Percentiles rank a stretch among this genome's conserved stretches.
Evolutionary conservation across 1,140 invertebrate species (phyloP).

Genomic region (Drosophila murphyi): DNA sequence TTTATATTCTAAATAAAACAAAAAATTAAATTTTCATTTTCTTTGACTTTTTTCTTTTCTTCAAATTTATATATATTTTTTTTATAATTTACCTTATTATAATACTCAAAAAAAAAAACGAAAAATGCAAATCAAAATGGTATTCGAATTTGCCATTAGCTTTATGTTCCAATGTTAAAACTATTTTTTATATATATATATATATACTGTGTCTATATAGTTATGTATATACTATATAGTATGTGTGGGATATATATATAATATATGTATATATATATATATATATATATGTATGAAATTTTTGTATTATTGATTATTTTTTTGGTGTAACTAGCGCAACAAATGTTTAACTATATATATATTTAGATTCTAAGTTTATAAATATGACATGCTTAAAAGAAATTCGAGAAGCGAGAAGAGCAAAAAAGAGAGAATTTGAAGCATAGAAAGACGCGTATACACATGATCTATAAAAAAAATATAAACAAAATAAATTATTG

Average conservation of each 20-base stretch:
- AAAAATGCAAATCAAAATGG: constrained; percentile 1
- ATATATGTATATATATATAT: neutral
- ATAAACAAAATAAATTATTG: constrained; percentile 61
- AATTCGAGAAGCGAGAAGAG: constrained; percentile 16
- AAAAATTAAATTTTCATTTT: constrained; percentile 36
- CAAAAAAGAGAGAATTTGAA: constrained; percentile 15
- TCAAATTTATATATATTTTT: constrained; percentile 24
- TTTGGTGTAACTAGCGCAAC: constrained; percentile 39
- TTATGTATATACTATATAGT: too few relatives aligned
- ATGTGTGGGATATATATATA: neutral
- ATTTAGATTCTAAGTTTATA: constrained; percentile 11
- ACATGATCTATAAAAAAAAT: constrained; percentile 27
- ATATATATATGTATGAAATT: neutral
- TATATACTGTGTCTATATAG: too few relatives aligned
- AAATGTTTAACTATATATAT: constrained; percentile 36
- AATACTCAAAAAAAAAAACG: constrained; percentile 42
- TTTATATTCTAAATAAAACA: constrained; percentile 44
- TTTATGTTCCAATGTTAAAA: constrained; percentile 26
- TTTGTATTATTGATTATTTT: constrained; percentile 24
- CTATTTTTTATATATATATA: constrained; percentile 1
- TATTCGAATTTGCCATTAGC: constrained; percentile 27
- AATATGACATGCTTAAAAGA: constrained; percentile 8
- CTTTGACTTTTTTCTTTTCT: constrained; percentile 22
- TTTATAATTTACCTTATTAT: constrained; percentile 26
- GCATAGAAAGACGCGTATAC: constrained; percentile 10